Conservation (phyloP, 2,113 vertebrate genomes). For the Chaetura pelagica region DNA sequence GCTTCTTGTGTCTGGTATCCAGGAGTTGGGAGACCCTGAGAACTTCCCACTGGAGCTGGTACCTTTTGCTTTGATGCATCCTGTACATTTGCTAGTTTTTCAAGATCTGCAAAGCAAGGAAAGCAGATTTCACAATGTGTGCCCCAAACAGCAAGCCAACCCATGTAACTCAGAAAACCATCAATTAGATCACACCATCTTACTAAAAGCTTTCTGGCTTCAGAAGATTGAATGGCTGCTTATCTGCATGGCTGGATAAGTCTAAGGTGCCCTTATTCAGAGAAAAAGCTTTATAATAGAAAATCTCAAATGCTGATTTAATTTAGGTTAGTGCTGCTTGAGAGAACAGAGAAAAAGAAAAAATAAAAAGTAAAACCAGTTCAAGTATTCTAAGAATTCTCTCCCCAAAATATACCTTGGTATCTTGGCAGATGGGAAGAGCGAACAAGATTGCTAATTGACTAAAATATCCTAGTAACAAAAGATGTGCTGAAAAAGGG, state of each 20-base stretch:
- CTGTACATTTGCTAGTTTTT: not conserved
- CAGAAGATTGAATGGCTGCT: not conserved
- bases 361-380: not conserved
- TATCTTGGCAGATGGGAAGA: conserved; percentile 32
- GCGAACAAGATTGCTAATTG: conserved; percentile 13
- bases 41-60: conserved; percentile 5
- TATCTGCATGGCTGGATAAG: not conserved
- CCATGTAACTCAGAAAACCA: not conserved
- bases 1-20: conserved; percentile 22
- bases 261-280: not conserved
- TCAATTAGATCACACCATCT: not conserved
- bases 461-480: conserved; percentile 41
- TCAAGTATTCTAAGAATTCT: conserved; percentile 34
- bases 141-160: not conserved
- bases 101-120: conserved; percentile 48
- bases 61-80: conserved; percentile 19
- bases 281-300: not conserved
- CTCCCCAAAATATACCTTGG: not conserved
- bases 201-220: not conserved
- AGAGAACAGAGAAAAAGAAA: not conserved
- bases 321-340: not conserved
- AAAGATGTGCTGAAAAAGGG: conserved; percentile 14
- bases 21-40: conserved; percentile 4
- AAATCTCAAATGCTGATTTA: not conserved
- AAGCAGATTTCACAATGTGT: not conserved